Conservation (phyloP, 2,113 vertebrate species). For the Maccullochella peelii region DNA sequence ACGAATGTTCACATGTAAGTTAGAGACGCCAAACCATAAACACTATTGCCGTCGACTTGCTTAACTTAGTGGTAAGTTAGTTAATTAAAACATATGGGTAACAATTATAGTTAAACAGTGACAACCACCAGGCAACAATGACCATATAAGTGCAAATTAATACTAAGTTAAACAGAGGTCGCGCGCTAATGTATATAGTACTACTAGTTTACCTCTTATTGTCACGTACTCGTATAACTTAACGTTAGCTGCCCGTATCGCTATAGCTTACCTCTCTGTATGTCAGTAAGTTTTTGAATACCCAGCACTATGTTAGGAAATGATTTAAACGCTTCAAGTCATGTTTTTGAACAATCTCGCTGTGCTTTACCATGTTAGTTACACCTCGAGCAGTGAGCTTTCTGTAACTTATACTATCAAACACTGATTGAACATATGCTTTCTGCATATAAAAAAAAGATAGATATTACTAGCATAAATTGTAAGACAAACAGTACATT, state of each 20-base stretch:
- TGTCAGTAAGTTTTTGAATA: neutral
- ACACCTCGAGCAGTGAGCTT: neutral
- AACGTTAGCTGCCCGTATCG: neutral
- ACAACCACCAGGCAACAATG: neutral
- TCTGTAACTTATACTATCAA: neutral
- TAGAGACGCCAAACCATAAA: neutral
- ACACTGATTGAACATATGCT: no score
- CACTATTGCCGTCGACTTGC: neutral
- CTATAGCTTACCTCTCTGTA: neutral
- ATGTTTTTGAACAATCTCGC: neutral
- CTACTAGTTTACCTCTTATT: neutral
- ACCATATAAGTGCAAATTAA: slow-evolving; percentile 7
- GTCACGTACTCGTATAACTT: neutral
- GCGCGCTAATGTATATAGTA: neutral
- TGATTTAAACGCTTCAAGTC: neutral
- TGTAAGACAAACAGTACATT: neutral
- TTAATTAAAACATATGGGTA: neutral
- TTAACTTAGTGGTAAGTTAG: neutral
- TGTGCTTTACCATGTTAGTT: neutral
- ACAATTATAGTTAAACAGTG: neutral
- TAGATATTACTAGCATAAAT: neutral
- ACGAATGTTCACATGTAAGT: neutral
- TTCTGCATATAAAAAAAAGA: neutral
- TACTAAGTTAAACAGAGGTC: neutral
- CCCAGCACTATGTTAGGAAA: neutral